These are phyloP conservation scores for Urocynchramus pylzowi DNA, from an alignment of 2,113 vertebrate species.

Conservation along the genomic window DNA sequence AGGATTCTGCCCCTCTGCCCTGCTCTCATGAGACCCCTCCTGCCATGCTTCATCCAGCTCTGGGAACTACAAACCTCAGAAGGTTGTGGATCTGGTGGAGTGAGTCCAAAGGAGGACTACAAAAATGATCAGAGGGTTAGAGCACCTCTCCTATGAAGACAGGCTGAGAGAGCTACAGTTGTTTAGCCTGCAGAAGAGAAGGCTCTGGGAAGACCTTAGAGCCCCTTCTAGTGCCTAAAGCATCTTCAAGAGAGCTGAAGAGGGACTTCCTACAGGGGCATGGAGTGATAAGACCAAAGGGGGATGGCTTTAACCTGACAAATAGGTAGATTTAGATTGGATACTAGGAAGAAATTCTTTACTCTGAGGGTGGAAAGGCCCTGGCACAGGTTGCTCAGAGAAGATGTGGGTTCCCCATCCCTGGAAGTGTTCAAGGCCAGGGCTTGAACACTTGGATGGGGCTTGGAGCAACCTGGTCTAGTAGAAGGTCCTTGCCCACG, in stretches of 20 bases:
- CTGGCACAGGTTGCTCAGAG: neutral
- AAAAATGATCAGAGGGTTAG: neutral
- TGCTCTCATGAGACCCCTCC: neutral
- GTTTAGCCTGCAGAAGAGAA: neutral
- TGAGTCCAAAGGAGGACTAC: neutral
- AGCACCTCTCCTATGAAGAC: neutral
- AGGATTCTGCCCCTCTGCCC: neutral
- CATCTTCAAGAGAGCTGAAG: neutral
- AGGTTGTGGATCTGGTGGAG: neutral
- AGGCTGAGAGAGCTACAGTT: neutral
- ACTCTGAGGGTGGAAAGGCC: neutral
- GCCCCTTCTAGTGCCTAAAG: neutral
- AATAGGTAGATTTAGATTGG: neutral
- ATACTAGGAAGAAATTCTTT: neutral
- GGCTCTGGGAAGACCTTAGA: neutral
- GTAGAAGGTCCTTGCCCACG: neutral
- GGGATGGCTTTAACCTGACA: neutral
- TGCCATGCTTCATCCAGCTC: neutral
- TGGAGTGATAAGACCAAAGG: neutral
- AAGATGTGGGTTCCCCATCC: neutral
- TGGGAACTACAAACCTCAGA: neutral
- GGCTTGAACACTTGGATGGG: neutral
- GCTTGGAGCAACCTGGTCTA: neutral
- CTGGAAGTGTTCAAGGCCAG: neutral
- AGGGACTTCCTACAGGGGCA: neutral